phyloP scores from a whole-genome alignment of 2,888 invertebrate species.

The Drosophila mimica region DNA sequence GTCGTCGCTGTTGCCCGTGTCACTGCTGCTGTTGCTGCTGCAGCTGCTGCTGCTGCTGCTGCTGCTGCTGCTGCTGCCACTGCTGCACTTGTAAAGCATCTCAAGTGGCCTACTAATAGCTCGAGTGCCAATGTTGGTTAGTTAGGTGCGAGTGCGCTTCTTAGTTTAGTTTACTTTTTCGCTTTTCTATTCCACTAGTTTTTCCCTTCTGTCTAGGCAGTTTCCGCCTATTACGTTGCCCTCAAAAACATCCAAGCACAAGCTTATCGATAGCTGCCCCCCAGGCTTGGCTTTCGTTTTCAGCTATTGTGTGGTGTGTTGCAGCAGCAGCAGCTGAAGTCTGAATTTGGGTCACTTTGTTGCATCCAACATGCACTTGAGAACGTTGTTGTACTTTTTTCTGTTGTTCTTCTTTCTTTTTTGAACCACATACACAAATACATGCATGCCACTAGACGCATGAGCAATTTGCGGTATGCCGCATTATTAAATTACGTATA shows the following conservation, averaged over 20 bases:
- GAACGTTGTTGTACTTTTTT: conserved; percentile 12
- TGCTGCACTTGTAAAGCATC: conserved; percentile 76
- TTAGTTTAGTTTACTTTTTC: conserved; percentile 2
- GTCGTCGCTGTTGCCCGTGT: conserved; percentile 22
- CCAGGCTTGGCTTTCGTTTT: conserved; percentile 55
- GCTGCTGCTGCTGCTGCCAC: conserved; percentile 30
- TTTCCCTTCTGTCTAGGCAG: conserved; percentile 34
- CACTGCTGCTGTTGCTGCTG: conserved; percentile 54
- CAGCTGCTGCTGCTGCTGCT: conserved; percentile 10
- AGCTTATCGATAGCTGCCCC: conserved; percentile 45
- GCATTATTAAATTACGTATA: conserved; percentile 48
- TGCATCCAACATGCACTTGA: conserved; percentile 28
- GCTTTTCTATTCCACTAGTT: not conserved
- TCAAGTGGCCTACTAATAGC: conserved; percentile 77
- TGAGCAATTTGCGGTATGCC: conserved; percentile 43
- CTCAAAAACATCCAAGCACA: conserved; percentile 32
- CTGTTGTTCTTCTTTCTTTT: not conserved
- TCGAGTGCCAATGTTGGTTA: conserved; percentile 58
- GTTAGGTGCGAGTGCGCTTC: conserved; percentile 25
- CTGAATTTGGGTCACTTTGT: conserved; percentile 61
- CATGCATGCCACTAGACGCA: conserved; percentile 22
- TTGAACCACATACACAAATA: not conserved
- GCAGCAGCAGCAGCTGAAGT: conserved; percentile 8
- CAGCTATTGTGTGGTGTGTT: conserved; percentile 28
- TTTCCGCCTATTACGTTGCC: conserved; percentile 56